Base-by-base conservation (phyloP, 2,888 invertebrate genomes). In the Allacma fusca region DNA sequence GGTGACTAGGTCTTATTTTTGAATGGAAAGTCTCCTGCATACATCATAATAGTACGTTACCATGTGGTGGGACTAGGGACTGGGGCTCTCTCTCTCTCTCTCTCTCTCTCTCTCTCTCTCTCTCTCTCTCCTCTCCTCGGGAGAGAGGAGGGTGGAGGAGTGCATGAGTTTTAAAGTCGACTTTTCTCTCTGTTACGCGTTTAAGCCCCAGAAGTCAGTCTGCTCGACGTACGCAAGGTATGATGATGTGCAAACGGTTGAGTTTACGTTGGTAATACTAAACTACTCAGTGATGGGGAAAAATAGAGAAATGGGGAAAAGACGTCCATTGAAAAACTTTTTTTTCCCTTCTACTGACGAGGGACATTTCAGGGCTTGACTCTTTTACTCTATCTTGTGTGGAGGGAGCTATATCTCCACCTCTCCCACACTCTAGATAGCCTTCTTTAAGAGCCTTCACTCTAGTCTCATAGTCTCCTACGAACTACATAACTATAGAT, bases 261-360 rank as follows among this genome's bases (percentile, higher is more conserved):
- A 68, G 43, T 34, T 68, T 68, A 68, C 68, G 68, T 68, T 40
- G 28, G 43, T 23, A 68, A 68, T 68, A 68, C 68, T 68, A 68
- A 68, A 68, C 68, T 68, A 40, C 40, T 40, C 23, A 70, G 70
- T 23, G 26, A 26, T 23, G 62, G 26, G 24, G 26, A 24, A 62
- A 62, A 62, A 62, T 62, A 23, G 62, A 40, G 70, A 28, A 70
- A 70, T 44, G 50, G 70, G 44, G 44, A n/a, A 70, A 50, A 70
- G 44, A 50, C 70, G 70, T 70, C 50, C 70, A 70, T 70, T 70
- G 70, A 70, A 70, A 62, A 70, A 70, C 24, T 70, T 70, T 70
- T 70, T 70, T 29, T 40, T 40, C 43, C 40, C 70, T 50, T 68
- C 40, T 68, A 34, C 40, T 68, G 43, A 68, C 34, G 40, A 68